Percentiles rank a stretch among this genome's conserved stretches.
These are phyloP conservation scores for Petrocephalus zakoni DNA, from an alignment of 2,113 vertebrate species.

Conservation along the genomic window DNA sequence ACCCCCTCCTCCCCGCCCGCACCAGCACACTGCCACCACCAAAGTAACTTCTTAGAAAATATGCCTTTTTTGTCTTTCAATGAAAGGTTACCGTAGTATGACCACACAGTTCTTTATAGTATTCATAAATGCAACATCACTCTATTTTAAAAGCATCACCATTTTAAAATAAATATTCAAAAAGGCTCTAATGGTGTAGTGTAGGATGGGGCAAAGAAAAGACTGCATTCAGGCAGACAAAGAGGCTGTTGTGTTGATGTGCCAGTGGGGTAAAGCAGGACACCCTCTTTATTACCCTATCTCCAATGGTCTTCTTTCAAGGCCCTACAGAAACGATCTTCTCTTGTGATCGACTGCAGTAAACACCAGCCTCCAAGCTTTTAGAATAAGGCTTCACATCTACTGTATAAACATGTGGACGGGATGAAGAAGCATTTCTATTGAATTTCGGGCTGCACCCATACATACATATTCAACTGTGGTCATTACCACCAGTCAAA, in stretches of 20 bases:
- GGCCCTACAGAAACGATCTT: background rate
- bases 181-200: background rate
- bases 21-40: background rate
- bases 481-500: background rate
- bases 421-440: background rate
- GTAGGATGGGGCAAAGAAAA: background rate
- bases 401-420: slow-evolving; percentile 8
- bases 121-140: background rate
- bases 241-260: background rate
- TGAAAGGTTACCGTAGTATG: background rate
- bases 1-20: too few species aligned
- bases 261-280: background rate
- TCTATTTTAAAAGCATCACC: background rate
- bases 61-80: background rate
- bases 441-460: background rate
- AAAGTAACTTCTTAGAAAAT: background rate
- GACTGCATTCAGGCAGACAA: background rate
- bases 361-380: background rate
- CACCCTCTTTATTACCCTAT: background rate
- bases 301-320: slow-evolving; percentile 13
- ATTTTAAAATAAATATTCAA: background rate
- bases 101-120: background rate
- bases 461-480: background rate
- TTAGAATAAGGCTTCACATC: background rate
- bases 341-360: slow-evolving; percentile 8